Conservation (phyloP, 2,888 invertebrate genomes). For the Cerastoderma edule region DNA sequence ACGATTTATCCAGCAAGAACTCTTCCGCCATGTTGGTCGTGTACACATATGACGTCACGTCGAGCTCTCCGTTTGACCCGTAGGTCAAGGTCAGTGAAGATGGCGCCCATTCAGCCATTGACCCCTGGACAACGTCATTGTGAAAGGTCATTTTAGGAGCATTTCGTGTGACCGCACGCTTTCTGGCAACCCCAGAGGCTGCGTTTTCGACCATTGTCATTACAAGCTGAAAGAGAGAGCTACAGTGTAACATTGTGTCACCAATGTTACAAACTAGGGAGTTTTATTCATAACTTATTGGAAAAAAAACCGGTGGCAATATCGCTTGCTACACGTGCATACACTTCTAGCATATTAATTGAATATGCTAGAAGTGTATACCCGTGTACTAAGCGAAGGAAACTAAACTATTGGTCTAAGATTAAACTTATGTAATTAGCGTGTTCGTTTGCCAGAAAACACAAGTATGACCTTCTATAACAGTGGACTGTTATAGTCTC, state of each 20-base stretch:
- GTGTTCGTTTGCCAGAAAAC: too few relatives aligned
- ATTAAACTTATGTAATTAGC: too few relatives aligned
- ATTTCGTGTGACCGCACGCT: slow-evolving; percentile 41
- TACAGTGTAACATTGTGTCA: too few relatives aligned
- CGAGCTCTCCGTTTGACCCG: slow-evolving; percentile 46
- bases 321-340: too few relatives aligned
- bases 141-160: slow-evolving; percentile 47
- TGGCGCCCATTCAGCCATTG: slow-evolving; percentile 42
- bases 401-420: too few relatives aligned
- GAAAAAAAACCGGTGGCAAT: too few relatives aligned
- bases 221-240: not conserved
- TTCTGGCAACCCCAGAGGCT: slow-evolving; percentile 48
- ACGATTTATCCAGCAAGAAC: slow-evolving; percentile 28
- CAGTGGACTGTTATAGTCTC: too few relatives aligned
- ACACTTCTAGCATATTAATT: not conserved
- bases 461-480: too few relatives aligned
- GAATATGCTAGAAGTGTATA: not conserved
- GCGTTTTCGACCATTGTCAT: slow-evolving; percentile 37
- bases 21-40: slow-evolving; percentile 10
- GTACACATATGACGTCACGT: slow-evolving; percentile 59
- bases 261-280: too few relatives aligned
- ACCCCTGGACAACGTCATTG: slow-evolving; percentile 40
- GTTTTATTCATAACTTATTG: too few relatives aligned
- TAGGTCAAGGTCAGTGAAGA: slow-evolving; percentile 43
- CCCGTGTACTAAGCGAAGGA: too few relatives aligned